These are phyloP conservation scores for Silurus asotus DNA, from an alignment of 2,113 vertebrate species.

Conservation along the genomic window DNA sequence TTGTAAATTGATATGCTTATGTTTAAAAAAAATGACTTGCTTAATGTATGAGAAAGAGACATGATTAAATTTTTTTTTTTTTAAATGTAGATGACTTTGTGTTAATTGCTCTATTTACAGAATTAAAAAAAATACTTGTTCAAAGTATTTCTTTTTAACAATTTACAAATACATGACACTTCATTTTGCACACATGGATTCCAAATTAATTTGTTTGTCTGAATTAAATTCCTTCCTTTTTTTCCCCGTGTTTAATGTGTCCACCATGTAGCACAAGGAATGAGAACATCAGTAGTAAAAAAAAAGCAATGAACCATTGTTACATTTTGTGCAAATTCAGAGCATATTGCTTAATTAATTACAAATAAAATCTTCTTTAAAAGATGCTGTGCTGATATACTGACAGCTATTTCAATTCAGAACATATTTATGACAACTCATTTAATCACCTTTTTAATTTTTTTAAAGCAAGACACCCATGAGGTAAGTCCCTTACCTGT, in stretches of 20 bases:
- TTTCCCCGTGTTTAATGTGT: not conserved
- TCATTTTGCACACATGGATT: not conserved
- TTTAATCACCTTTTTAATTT: not conserved
- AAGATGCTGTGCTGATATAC: not conserved
- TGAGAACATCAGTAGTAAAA: not conserved
- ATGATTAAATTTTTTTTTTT: no score
- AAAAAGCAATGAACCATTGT: not conserved
- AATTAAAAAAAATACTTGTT: not conserved
- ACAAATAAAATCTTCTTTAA: not conserved
- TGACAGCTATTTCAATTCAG: not conserved
- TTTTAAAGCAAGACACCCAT: not conserved
- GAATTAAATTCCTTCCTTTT: not conserved
- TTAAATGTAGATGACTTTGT: not conserved
- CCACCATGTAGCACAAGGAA: not conserved
- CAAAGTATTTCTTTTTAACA: no score
- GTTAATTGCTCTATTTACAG: not conserved
- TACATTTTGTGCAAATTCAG: not conserved
- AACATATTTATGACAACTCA: not conserved
- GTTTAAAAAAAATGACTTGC: not conserved
- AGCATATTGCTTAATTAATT: not conserved
- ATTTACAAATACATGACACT: no score
- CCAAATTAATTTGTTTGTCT: not conserved
- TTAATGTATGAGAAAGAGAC: not conserved
- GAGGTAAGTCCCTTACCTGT: conserved; percentile 33
- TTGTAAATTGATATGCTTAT: not conserved